phyloP scores from a whole-genome alignment of 2,113 vertebrate genomes.

The Tachuris rubrigastra region DNA sequence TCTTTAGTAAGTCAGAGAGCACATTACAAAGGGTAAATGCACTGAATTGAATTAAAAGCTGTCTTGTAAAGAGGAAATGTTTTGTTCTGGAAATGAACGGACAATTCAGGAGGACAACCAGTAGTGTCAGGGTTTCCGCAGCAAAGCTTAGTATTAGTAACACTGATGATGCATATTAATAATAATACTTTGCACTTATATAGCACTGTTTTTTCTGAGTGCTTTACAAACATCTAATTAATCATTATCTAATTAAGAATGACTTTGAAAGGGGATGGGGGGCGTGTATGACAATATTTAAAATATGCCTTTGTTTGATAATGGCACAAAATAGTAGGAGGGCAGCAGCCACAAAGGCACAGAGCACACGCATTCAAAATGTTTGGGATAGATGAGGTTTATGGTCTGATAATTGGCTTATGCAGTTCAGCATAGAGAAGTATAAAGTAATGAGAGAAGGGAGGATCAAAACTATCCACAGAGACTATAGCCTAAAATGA shows the following conservation, averaged over 20 bases:
- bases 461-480: conserved; percentile 67
- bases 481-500: conserved; percentile 63
- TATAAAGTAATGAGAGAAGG: conserved; percentile 56
- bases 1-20: conserved; percentile 49
- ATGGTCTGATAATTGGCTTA: conserved; percentile 70
- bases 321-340: conserved; percentile 57
- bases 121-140: background rate
- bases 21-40: conserved; percentile 51
- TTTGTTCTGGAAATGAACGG: conserved; percentile 1
- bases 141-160: conserved; percentile 38
- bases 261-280: conserved; percentile 32
- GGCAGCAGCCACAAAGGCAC: conserved; percentile 52
- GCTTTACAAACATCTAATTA: conserved; percentile 66
- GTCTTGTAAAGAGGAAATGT: conserved; percentile 16
- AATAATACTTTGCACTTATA: conserved; percentile 31
- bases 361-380: conserved; percentile 49
- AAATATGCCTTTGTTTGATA: conserved; percentile 60
- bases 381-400: conserved; percentile 63
- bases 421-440: conserved; percentile 46
- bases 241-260: conserved; percentile 67
- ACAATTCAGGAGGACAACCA: conserved; percentile 6
- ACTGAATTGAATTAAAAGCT: conserved; percentile 60
- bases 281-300: conserved; percentile 47
- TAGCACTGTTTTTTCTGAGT: conserved; percentile 14
- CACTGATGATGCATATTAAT: conserved; percentile 28